Conservation (phyloP, 1,140 invertebrate genomes). For the Helicoverpa armigera region DNA sequence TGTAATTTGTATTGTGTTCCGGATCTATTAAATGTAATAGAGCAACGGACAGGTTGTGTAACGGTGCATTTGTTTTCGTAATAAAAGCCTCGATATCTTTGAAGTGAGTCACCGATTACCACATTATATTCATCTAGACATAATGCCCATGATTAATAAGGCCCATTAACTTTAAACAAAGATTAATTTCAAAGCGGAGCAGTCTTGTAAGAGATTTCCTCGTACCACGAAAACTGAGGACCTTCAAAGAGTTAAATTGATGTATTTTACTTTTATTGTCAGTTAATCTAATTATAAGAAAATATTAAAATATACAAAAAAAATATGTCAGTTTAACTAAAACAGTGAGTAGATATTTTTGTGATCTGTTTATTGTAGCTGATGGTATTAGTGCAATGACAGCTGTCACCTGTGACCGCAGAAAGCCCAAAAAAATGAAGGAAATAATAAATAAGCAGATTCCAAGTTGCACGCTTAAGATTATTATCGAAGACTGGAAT, state of each 20-base stretch:
- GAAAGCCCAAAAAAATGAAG: neutral
- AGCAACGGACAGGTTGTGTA: constrained; percentile 60
- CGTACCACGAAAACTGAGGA: constrained; percentile 54
- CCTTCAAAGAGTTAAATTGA: constrained; percentile 20
- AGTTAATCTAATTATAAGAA: too few relatives aligned
- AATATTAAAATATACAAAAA: neutral
- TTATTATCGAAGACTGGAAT: too few relatives aligned
- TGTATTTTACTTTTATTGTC: neutral
- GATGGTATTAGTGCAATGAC: neutral
- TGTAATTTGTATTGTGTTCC: constrained; percentile 41
- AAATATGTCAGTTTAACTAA: neutral
- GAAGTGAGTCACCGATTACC: constrained; percentile 75
- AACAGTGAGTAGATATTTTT: neutral
- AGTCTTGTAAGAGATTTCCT: constrained; percentile 57
- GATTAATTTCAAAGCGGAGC: constrained; percentile 76
- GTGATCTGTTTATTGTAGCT: neutral
- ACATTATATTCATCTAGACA: constrained; percentile 77
- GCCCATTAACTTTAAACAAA: constrained; percentile 82
- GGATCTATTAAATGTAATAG: constrained; percentile 55
- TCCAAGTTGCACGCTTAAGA: too few relatives aligned
- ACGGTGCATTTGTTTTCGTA: constrained; percentile 76
- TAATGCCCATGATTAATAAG: constrained; percentile 81
- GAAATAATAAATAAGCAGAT: neutral
- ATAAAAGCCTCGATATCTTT: constrained; percentile 69
- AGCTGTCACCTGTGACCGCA: neutral